Base-by-base conservation (phyloP, 2,113 vertebrate genomes). In the Equus quagga region DNA sequence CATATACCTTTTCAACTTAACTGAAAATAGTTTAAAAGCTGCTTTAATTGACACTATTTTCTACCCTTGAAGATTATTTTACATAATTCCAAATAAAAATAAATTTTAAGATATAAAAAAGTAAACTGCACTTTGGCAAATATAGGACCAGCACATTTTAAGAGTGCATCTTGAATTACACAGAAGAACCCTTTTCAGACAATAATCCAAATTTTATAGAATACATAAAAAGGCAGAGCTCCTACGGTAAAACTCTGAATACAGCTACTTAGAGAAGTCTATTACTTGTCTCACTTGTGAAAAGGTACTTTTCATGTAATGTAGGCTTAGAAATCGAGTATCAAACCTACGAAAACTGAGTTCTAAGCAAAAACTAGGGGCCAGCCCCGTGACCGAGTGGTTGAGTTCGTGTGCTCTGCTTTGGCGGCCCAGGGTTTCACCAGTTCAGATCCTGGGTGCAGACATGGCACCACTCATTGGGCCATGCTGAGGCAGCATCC, bases 331-430 rank as follows among this genome's bases (percentile, higher is more conserved):
- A 89, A 75, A 65, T 58, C 19, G 90, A 83, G 62, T 72, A 84
- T 73, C 56, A 83, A 89, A 84, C 36, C 73, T 73, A 64, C 56
- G 24, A 89, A 90, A 80, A 82, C 26, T 65, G 46, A 94, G 62
- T 76, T 83, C 69, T 81, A 84, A 95, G 67, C 23, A 89, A 33
- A 95, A 75, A 62, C 33, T 89, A 94, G 36, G 36, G 36, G 36
- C 36, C 36, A 41, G 36, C 36, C 36, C 36, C 3, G 36, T 41
- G 36, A 41, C 36, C 36, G 36, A 41, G 36, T 41, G 36, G 36
- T 41, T 41, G 36, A 41, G 36, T 41, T 41, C 36, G 36, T 41
- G 36, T 41, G 36, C 36, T 41, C 36, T 41, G 36, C 36, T 41
- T 41, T 41, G 36, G 36, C 36, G 36, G 36, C 36, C 36, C 36